Evolutionary conservation across 2,113 vertebrate species (phyloP).

Genomic region (Epinephelus lanceolatus): DNA sequence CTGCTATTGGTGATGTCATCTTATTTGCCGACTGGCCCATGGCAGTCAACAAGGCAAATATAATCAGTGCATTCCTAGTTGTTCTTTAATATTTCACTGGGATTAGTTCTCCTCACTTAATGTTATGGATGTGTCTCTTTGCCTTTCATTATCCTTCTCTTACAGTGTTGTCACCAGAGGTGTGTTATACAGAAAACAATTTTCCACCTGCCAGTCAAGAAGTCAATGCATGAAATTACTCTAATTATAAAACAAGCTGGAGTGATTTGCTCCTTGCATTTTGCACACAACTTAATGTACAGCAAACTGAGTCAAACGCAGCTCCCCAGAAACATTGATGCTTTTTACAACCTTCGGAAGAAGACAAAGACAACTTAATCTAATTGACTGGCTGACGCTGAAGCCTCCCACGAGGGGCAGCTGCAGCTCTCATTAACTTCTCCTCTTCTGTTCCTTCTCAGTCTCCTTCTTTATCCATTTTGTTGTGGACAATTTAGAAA

Average conservation of each 20-base stretch:
- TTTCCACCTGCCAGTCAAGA: constrained; percentile 57
- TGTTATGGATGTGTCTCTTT: constrained; percentile 5
- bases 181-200: constrained; percentile 48
- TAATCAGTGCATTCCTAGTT: too few species aligned
- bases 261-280: constrained; percentile 27
- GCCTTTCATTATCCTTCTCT: background rate
- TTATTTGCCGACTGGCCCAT: too few species aligned
- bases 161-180: background rate
- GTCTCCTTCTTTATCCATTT: background rate
- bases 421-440: constrained; percentile 40
- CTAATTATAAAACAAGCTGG: constrained; percentile 48
- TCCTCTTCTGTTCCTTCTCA: constrained; percentile 19
- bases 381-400: constrained; percentile 53
- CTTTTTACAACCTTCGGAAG: constrained; percentile 37
- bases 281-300: constrained; percentile 31
- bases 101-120: background rate
- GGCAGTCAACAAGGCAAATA: too few species aligned
- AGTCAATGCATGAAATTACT: constrained; percentile 55
- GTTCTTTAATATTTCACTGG: background rate
- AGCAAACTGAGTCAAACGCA: constrained; percentile 37
- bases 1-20: too few species aligned
- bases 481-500: background rate
- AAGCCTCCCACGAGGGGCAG: constrained; percentile 59
- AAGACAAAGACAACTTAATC: constrained; percentile 58
- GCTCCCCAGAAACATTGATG: constrained; percentile 41